phyloP scores from a whole-genome alignment of 2,113 vertebrate genomes.

The Antidorcas marsupialis region DNA sequence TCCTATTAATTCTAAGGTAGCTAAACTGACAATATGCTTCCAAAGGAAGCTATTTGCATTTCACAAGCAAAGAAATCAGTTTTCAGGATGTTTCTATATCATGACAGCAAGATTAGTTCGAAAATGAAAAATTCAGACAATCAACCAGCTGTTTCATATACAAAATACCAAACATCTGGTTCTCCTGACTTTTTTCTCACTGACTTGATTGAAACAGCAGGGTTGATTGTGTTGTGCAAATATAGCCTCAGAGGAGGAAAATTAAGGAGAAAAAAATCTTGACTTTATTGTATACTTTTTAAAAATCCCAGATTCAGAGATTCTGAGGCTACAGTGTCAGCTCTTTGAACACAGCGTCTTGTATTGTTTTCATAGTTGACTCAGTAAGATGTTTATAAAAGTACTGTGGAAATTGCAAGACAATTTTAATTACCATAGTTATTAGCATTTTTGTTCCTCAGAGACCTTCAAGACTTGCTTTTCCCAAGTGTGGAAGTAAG shows the following conservation, averaged over 20 bases:
- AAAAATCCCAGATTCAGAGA: constrained; percentile 50
- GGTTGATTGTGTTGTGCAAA: constrained; percentile 72
- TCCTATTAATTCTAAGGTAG: constrained; percentile 17
- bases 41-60: constrained; percentile 39
- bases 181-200: constrained; percentile 41
- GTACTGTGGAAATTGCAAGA: constrained; percentile 39
- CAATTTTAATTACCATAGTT: constrained; percentile 54
- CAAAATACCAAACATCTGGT: constrained; percentile 67
- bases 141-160: constrained; percentile 69
- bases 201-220: constrained; percentile 72
- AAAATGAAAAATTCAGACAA: constrained; percentile 67
- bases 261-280: constrained; percentile 58
- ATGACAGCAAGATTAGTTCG: constrained; percentile 64
- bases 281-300: constrained; percentile 52
- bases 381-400: constrained; percentile 48
- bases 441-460: constrained; percentile 42
- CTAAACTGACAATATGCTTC: neutral
- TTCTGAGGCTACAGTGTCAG: constrained; percentile 46
- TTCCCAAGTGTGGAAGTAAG: constrained; percentile 13
- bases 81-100: constrained; percentile 59
- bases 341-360: constrained; percentile 52
- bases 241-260: constrained; percentile 56
- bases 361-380: constrained; percentile 29
- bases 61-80: constrained; percentile 51
- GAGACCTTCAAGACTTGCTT: constrained; percentile 21